Base-by-base conservation (phyloP, 2,113 vertebrate genomes). In the Periophthalmus modestus region DNA sequence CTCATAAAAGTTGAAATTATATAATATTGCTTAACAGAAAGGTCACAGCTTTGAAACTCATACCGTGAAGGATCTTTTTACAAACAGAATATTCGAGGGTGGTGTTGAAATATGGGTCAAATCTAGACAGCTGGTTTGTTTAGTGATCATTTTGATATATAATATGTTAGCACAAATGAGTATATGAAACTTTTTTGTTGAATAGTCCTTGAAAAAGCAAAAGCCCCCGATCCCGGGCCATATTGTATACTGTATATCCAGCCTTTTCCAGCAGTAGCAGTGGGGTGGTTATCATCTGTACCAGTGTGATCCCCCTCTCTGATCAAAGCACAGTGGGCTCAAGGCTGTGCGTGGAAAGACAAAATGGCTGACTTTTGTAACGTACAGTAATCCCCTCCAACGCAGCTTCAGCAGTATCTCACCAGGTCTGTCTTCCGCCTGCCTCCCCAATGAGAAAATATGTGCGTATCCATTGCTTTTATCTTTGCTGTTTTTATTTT, bases 371-470 rank as follows among this genome's bases (percentile, higher is more conserved):
- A 92, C 94, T 94, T 94, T 94, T 95, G 95, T 94, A 91, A 91
- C 90, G 89, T 91, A 90, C 81, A 90, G 90, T 94, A 95, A 94
- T 94, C 94, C 90, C 81, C 87, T 80, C 84, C 91, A 89, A 87
- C 94, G 94, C 95, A 93, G 91, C 91, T 93, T 96, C 95, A 96
- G 95, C 95, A 95, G 91, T 92, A 81, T 82, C 74, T 23, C 57
- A 10, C 76, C 90, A 88, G 75, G 71, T 86, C 86, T 78, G 66
- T 85, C 87, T 75, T 69, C 82, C 34, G 15, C 11, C 85, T 72
- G 93, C 91, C 88, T 85, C 75, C 67, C 89, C 84, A 70, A 65
- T 34, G 87, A 92, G 93, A 92, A 18, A 9, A 43, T 43, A 43
- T 43, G 39, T 2, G 39, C 39, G 7, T 43, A 43, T 43, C 7